Base-by-base conservation (phyloP, 2,888 invertebrate genomes). In the Heliothis peltigera region DNA sequence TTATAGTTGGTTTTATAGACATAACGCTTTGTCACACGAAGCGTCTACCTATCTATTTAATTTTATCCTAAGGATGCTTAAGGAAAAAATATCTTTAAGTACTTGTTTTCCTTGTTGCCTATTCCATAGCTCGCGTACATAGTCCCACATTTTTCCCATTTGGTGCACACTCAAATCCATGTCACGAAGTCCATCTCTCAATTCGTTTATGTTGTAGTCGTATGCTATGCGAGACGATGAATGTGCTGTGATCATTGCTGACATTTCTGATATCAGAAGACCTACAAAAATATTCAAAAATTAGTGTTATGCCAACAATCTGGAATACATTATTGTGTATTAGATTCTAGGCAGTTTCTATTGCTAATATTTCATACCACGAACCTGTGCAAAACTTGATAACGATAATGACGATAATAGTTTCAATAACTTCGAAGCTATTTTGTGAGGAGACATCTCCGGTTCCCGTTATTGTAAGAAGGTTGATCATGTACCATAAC, bases 131-230 rank as follows among this genome's bases (percentile, higher is more conserved):
- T 94, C 91, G 3, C 92, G 86, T 0, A 96, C 95, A 59, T 96
- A 95, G 52, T 92, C 92, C 94, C 95, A 95, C 92, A 95, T 93
- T 75, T 95, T 95, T 69, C 88, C 90, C 92, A 95, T 92, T 80
- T 95, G 95, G 77, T 94, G 95, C 0, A 89, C 89, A 75, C 95
- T 95, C 1, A 95, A 85, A 70, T 93, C 92, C 84, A 92, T 95
- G 55, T 95, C 95, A 2, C 91, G 79, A 0, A 95, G 84, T n/a
- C 95, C 95, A 68, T 95, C 95, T 70, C 90, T 85, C 8, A 96
- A 81, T 79, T 95, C 95, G 57, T 93, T 92, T 32, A 95, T 95
- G 1, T 91, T 90, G 68, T 95, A 93, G 66, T 95, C 95, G 71
- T 95, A 96, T n/a, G 89, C 90, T 53, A 95, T 94, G 1, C 94